phyloP scores from a whole-genome alignment of 2,888 invertebrate species.

The Hanleya hanleyi region DNA sequence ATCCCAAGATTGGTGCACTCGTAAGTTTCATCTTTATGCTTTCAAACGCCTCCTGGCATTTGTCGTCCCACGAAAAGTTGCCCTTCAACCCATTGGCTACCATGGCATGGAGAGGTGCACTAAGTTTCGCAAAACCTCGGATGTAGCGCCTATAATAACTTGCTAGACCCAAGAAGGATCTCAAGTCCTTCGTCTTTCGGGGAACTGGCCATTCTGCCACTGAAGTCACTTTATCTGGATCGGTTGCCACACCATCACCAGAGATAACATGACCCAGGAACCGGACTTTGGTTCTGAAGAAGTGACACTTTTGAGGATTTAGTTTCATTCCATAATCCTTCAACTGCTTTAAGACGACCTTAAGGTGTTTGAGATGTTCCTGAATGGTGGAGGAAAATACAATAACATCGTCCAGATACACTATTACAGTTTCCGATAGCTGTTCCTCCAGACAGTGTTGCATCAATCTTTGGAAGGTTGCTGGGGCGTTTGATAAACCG shows the following conservation, averaged over 20 bases:
- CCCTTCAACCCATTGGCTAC: constrained; percentile 13
- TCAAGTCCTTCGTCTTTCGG: constrained; percentile 17
- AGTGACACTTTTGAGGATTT: constrained; percentile 29
- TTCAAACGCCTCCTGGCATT: constrained; percentile 31
- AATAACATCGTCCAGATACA: neutral
- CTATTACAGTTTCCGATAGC: neutral
- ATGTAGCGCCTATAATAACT: constrained; percentile 35
- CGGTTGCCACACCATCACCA: constrained; percentile 19
- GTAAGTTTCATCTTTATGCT: constrained; percentile 25
- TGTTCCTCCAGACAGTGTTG: neutral
- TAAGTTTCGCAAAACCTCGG: constrained; percentile 21
- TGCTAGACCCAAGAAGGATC: constrained; percentile 31
- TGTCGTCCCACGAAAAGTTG: constrained; percentile 17
- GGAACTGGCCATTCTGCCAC: constrained; percentile 28
- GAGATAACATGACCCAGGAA: constrained; percentile 38
- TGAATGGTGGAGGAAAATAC: constrained; percentile 9
- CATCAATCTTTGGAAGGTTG: neutral
- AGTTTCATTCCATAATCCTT: constrained; percentile 27
- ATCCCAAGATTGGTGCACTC: no score
- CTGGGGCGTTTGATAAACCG: neutral
- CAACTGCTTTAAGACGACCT: constrained; percentile 23
- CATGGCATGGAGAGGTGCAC: constrained; percentile 21
- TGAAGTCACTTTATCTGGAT: constrained; percentile 15
- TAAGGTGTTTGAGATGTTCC: constrained; percentile 24
- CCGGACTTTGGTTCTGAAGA: constrained; percentile 28